Conservation (phyloP, 2,888 invertebrate genomes). For the Idaea straminata region DNA sequence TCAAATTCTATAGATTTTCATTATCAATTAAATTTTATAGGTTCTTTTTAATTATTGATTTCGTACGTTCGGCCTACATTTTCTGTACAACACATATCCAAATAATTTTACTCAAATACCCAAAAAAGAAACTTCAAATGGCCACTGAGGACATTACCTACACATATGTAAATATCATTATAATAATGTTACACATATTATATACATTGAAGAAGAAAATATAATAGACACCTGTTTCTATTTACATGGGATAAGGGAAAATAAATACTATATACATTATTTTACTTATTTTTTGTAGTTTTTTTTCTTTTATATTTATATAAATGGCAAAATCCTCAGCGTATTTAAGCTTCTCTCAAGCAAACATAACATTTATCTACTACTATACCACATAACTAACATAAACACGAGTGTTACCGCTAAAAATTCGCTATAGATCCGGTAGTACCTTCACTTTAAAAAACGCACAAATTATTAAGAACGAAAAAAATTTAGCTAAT, state of each 20-base stretch:
- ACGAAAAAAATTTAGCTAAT: conserved; percentile 27
- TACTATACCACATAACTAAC: conserved; percentile 68
- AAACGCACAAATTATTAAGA: conserved; percentile 37
- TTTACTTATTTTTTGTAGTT: conserved; percentile 11
- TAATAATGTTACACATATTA: conserved; percentile 20
- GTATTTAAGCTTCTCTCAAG: conserved; percentile 42
- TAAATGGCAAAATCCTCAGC: conserved; percentile 37
- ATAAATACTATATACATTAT: conserved; percentile 13
- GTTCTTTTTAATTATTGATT: no score
- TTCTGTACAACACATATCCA: conserved; percentile 16
- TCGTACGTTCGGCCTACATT: neutral
- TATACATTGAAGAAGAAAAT: conserved; percentile 21
- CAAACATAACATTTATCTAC: conserved; percentile 69
- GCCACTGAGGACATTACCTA: conserved; percentile 31
- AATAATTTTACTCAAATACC: conserved; percentile 17
- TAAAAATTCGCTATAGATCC: conserved; percentile 73
- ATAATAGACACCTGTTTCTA: conserved; percentile 22
- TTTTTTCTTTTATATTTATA: conserved; percentile 13
- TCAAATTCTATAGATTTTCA: no score
- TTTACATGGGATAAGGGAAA: conserved; percentile 25
- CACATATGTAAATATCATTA: conserved; percentile 2
- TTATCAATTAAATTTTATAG: no score
- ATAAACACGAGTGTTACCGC: conserved; percentile 66
- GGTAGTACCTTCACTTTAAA: conserved; percentile 49
- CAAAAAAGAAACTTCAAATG: conserved; percentile 26